Evolutionary conservation across 2,113 vertebrate genomes (phyloP).

Genomic region (Oryzias melastigma): DNA sequence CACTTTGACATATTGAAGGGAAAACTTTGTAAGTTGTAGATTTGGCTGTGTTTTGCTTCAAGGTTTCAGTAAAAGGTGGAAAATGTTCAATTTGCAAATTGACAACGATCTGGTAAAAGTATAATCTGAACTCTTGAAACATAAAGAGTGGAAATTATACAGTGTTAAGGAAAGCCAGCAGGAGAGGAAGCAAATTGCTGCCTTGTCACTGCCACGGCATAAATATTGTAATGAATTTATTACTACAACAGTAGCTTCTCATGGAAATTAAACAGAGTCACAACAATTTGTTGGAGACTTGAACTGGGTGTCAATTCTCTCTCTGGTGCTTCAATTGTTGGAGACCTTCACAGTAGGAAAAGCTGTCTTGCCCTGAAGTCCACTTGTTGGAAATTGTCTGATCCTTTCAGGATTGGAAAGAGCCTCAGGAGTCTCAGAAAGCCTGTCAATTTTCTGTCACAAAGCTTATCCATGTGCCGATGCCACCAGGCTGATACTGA

Average conservation of each 20-base stretch:
- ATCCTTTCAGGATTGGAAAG: slow-evolving; percentile 44
- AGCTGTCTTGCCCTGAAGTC: slow-evolving; percentile 37
- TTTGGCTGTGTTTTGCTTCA: slow-evolving; percentile 23
- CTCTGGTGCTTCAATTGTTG: slow-evolving; percentile 24
- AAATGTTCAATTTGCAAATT: no score
- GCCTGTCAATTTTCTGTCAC: slow-evolving; percentile 45
- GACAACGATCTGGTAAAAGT: no score
- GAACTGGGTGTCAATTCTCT: slow-evolving; percentile 34
- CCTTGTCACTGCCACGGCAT: no score
- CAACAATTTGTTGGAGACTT: not conserved
- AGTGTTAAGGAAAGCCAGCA: no score
- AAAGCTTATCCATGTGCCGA: slow-evolving; percentile 47
- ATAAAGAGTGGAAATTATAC: no score
- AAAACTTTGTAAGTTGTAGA: slow-evolving; percentile 51
- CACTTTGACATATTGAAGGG: slow-evolving; percentile 51
- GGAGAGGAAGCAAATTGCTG: no score
- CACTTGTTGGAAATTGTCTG: slow-evolving; percentile 47
- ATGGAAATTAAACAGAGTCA: no score
- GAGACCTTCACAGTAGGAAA: slow-evolving; percentile 28
- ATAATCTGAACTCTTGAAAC: no score
- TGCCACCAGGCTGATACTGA: slow-evolving; percentile 45
- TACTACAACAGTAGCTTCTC: no score
- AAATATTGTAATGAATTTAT: no score
- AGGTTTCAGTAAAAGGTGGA: not conserved
- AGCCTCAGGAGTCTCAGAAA: slow-evolving; percentile 51